Evolutionary conservation across 2,797 vertebrate genomes (phyloP).

Genomic region (Clarias pachynema): DNA sequence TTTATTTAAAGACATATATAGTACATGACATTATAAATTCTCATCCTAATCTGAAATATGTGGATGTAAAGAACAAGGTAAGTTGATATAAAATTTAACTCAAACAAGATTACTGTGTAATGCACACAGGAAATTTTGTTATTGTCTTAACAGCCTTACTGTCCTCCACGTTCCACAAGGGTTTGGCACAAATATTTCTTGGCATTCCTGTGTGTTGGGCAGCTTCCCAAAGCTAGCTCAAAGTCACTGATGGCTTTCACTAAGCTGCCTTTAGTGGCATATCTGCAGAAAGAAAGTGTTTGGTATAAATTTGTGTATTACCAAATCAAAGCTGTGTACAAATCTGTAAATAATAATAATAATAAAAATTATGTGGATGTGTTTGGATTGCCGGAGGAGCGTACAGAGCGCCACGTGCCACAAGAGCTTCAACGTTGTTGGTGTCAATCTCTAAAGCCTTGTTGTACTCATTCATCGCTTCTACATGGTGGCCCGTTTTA

Average conservation of each 20-base stretch:
- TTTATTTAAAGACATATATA: background rate
- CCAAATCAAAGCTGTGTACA: too few relatives aligned
- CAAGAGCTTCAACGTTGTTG: conserved; percentile 92
- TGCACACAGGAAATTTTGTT: background rate
- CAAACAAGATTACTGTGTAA: background rate
- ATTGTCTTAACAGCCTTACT: conserved; percentile 78
- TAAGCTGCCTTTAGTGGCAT: conserved; percentile 94
- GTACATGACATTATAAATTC: background rate
- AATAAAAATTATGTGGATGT: background rate
- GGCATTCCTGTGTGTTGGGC: conserved; percentile 93
- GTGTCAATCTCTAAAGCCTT: conserved; percentile 95
- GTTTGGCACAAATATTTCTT: conserved; percentile 98
- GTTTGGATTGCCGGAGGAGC: conserved; percentile 61
- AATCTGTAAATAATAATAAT: background rate
- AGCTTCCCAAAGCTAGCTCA: conserved; percentile 88
- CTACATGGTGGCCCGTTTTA: conserved; percentile 89
- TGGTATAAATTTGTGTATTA: background rate
- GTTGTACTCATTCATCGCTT: conserved; percentile 98
- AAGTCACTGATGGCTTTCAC: conserved; percentile 94
- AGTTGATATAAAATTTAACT: background rate
- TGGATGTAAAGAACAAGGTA: background rate
- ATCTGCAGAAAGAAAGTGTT: conserved; percentile 70
- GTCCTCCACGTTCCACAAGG: conserved; percentile 91
- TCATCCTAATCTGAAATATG: background rate
- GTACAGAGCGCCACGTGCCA: conserved; percentile 95